Base-by-base conservation (phyloP, 53 echinoderm and acorn worm species). In the Paelopatides confundens region DNA sequence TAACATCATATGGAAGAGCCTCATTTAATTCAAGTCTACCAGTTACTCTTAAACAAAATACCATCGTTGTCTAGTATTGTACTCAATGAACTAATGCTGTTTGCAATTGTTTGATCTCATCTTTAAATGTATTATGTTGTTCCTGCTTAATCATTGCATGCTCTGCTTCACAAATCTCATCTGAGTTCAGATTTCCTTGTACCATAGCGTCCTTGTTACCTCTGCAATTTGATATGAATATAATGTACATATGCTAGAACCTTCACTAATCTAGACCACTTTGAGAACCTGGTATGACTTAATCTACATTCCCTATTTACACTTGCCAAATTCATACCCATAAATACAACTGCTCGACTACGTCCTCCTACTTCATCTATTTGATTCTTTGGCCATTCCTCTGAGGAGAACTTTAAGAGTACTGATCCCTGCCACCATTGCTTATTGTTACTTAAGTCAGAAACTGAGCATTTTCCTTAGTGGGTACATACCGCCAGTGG, bases 361-460 rank as follows among this genome's bases (percentile, higher is more conserved):
- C 15, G 40, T 11, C 11, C 40, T 40, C 17, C 17, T 18, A 54
- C 1, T 17, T 21, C 51, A n/a, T 32, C 77, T 54, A 87, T 39
- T 43, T 87, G 77, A 24, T 62, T 13, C 2, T n/a, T 18, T 58
- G 64, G 87, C 87, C 87, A 87, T 18, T 54, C 54, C 18, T 18
- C 18, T 4, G 18, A 18, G 5, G 54, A 5, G 5, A 23, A 21
- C 23, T 54, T 23, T 23, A 54, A 23, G 54, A 54, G 18, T 23
- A 5, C 54, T 15, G 54, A 18, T 18, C 54, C 54, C 54, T 21
- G 5, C 24, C 21, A 54, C 54, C 21, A 54, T 4, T 17, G 18
- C 5, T 17, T 54, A 18, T 48, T 48, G 0, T 48, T 23, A 23
- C 13, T 18, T 23, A 21, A 17, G 54, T 54, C 54, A 54, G 54